Evolutionary conservation across 2,888 invertebrate species (phyloP).

Genomic region (Diabrotica balteata): DNA sequence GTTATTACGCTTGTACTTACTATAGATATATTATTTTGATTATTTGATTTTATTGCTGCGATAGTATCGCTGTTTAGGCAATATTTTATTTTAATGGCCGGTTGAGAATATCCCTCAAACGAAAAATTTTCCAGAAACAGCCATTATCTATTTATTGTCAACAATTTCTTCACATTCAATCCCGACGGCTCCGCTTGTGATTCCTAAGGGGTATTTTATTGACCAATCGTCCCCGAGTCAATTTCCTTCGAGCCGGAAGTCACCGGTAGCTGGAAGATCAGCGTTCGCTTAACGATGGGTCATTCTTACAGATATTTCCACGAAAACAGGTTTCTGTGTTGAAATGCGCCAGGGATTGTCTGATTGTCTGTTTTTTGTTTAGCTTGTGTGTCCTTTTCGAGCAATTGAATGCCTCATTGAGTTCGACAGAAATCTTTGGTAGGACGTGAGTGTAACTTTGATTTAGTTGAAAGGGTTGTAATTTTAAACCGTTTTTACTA

Average conservation of each 20-base stretch:
- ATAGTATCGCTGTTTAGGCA: too few species aligned
- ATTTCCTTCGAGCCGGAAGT: constrained; percentile 50
- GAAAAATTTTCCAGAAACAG: too few species aligned
- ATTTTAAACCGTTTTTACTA: neutral
- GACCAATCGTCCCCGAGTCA: constrained; percentile 40
- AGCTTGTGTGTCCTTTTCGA: constrained; percentile 3
- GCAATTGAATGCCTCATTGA: constrained; percentile 8
- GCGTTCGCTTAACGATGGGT: constrained; percentile 49
- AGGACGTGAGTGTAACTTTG: neutral
- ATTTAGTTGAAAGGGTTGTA: neutral
- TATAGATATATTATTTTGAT: too few species aligned
- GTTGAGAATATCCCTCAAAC: too few species aligned
- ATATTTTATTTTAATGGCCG: too few species aligned
- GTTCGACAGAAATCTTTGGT: neutral
- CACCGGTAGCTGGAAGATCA: constrained; percentile 54
- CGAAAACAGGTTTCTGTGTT: constrained; percentile 6
- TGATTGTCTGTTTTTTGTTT: constrained; percentile 13
- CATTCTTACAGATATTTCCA: constrained; percentile 7
- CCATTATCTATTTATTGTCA: too few species aligned
- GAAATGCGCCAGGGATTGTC: constrained; percentile 5
- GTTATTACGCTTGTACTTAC: too few species aligned
- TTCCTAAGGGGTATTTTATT: constrained; percentile 11
- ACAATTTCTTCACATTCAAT: too few species aligned
- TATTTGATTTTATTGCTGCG: too few species aligned
- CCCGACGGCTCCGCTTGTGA: constrained; percentile 3